These are phyloP conservation scores for Cynodonichthys magdalenae DNA, from an alignment of 2,797 vertebrate genomes.

Conservation along the genomic window DNA sequence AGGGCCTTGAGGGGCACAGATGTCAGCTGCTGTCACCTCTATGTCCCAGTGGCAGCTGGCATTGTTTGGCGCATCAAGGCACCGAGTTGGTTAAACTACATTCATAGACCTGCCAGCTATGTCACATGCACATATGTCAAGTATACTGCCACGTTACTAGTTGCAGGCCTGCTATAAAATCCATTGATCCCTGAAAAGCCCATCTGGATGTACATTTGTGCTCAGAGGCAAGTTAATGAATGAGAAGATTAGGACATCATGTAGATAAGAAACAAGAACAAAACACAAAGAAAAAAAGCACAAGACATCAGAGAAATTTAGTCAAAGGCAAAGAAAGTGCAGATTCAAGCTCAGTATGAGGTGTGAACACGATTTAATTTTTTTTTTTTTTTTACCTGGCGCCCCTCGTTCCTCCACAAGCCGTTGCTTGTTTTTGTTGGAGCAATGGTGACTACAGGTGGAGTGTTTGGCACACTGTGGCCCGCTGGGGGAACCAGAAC, in stretches of 20 bases:
- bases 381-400: slow-evolving; percentile 80
- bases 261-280: slow-evolving; percentile 8
- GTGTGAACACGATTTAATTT: not conserved
- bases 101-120: slow-evolving; percentile 44
- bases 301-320: not conserved
- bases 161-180: slow-evolving; percentile 47
- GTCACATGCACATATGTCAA: slow-evolving; percentile 68
- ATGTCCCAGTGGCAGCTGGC: slow-evolving; percentile 68
- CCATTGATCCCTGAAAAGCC: slow-evolving; percentile 47
- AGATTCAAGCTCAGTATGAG: not conserved
- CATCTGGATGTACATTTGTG: slow-evolving; percentile 29
- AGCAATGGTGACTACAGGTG: slow-evolving; percentile 97
- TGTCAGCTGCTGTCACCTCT: slow-evolving; percentile 71
- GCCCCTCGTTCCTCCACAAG: slow-evolving; percentile 93
- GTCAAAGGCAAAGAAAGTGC: not conserved
- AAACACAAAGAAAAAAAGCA: not conserved
- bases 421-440: slow-evolving; percentile 98
- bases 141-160: slow-evolving; percentile 45
- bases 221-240: slow-evolving; percentile 14
- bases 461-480: slow-evolving; percentile 96
- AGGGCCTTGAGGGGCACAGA: slow-evolving; percentile 63
- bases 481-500: slow-evolving; percentile 90
- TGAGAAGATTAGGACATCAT: slow-evolving; percentile 11
- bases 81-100: slow-evolving; percentile 3
- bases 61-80: slow-evolving; percentile 64